Conservation (phyloP, 1,140 invertebrate genomes). For the Mya arenaria region DNA sequence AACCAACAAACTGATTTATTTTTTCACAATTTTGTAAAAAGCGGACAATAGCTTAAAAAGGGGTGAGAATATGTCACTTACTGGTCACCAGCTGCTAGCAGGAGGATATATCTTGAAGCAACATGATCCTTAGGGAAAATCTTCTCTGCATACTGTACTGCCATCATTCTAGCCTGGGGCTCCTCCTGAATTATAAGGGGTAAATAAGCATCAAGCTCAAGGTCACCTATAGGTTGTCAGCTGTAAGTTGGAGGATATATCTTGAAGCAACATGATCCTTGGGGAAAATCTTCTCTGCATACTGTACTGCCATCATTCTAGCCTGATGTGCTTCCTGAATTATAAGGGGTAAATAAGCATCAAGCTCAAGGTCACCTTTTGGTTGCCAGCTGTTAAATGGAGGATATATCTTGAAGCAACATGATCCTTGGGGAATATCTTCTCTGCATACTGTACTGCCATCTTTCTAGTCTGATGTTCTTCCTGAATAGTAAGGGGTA, state of each 20-base stretch:
- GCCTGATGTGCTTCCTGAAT: constrained; percentile 86
- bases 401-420: constrained; percentile 91
- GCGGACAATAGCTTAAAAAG: too few relatives aligned
- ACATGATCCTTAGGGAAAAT: constrained; percentile 92
- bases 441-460: constrained; percentile 90
- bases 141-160: constrained; percentile 90
- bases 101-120: constrained; percentile 90
- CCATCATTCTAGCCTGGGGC: constrained; percentile 89
- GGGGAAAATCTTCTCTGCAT: constrained; percentile 91
- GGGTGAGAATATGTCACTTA: too few relatives aligned
- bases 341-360: constrained; percentile 71
- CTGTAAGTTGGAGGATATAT: constrained; percentile 91
- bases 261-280: constrained; percentile 90
- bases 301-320: constrained; percentile 91
- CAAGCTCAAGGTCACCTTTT: constrained; percentile 83
- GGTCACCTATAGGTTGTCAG: constrained; percentile 88
- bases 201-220: too few relatives aligned
- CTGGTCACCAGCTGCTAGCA: constrained; percentile 92
- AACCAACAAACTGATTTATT: too few relatives aligned
- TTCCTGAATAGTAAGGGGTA: constrained; percentile 52
- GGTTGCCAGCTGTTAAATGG: constrained; percentile 91
- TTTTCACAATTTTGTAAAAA: too few relatives aligned
- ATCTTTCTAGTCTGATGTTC: constrained; percentile 90
- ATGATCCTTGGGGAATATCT: constrained; percentile 91
- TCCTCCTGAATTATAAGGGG: constrained; percentile 81